These are phyloP conservation scores for Tragulus kanchil DNA, from an alignment of 2,113 vertebrate genomes.

Conservation along the genomic window DNA sequence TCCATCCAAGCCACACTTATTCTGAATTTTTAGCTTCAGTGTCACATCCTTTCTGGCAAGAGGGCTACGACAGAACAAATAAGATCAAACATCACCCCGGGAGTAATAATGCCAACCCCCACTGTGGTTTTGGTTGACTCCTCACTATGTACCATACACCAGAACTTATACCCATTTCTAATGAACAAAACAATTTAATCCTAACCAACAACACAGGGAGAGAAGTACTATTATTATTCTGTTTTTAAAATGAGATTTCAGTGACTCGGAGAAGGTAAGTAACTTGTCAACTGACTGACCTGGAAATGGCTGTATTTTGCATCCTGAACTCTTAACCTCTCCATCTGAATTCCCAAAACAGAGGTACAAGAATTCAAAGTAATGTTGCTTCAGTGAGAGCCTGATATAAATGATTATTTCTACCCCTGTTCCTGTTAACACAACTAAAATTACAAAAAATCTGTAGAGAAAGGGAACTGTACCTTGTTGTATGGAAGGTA, in stretches of 20 bases:
- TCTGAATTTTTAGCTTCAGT: not conserved
- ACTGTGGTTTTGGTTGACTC: not conserved
- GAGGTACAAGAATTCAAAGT: not conserved
- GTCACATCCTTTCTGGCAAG: not conserved
- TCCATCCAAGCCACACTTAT: not conserved
- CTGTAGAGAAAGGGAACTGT: not conserved
- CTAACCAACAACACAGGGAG: not conserved
- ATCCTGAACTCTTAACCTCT: not conserved
- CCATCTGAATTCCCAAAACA: not conserved
- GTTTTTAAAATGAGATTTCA: not conserved
- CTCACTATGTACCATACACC: not conserved
- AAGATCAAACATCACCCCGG: not conserved
- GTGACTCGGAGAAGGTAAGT: not conserved
- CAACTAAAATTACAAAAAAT: slow-evolving; percentile 8
- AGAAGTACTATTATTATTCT: not conserved
- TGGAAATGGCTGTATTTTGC: not conserved
- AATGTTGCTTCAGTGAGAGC: not conserved
- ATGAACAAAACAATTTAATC: not conserved
- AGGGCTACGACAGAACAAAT: not conserved
- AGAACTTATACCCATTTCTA: not conserved
- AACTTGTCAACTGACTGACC: not conserved
- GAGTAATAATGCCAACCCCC: not conserved
- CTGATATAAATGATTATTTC: not conserved
- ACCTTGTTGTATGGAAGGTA: not conserved
- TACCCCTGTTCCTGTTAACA: not conserved